phyloP scores from a whole-genome alignment of 2,888 invertebrate genomes.

The Bugula neritina region DNA sequence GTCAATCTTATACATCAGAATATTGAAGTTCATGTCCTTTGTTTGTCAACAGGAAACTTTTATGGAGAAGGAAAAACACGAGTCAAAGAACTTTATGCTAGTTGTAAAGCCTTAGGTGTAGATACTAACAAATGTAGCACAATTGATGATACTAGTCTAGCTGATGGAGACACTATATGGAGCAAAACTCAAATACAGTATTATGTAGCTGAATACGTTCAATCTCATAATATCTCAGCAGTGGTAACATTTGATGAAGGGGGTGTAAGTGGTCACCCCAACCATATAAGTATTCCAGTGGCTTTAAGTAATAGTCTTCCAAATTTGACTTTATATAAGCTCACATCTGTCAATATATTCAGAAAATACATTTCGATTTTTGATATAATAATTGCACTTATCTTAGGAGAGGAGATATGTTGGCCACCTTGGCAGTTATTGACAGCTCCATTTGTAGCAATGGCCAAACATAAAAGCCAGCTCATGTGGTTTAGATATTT shows the following conservation, averaged over 20 bases:
- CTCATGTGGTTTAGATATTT: constrained; percentile 88
- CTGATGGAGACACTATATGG: background rate
- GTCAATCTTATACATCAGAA: constrained; percentile 55
- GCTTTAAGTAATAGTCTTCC: constrained; percentile 35
- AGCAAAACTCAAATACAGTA: constrained; percentile 6
- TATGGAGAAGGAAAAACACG: constrained; percentile 63
- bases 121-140: constrained; percentile 65
- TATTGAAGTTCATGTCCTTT: constrained; percentile 71
- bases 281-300: constrained; percentile 65
- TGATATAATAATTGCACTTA: constrained; percentile 66
- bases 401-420: constrained; percentile 38
- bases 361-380: constrained; percentile 75
- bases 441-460: constrained; percentile 58
- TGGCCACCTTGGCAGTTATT: constrained; percentile 32
- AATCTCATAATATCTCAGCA: background rate
- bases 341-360: constrained; percentile 77
- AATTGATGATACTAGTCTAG: constrained; percentile 51
- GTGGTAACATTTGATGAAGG: constrained; percentile 83
- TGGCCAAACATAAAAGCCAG: constrained; percentile 82
- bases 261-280: constrained; percentile 86
- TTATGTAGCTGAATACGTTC: background rate
- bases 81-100: constrained; percentile 73
- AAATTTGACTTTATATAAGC: constrained; percentile 61
- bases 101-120: constrained; percentile 75
- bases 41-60: constrained; percentile 66